Conservation (phyloP, 53 echinoderm and acorn worm species). For the Patiria pectinifera region DNA sequence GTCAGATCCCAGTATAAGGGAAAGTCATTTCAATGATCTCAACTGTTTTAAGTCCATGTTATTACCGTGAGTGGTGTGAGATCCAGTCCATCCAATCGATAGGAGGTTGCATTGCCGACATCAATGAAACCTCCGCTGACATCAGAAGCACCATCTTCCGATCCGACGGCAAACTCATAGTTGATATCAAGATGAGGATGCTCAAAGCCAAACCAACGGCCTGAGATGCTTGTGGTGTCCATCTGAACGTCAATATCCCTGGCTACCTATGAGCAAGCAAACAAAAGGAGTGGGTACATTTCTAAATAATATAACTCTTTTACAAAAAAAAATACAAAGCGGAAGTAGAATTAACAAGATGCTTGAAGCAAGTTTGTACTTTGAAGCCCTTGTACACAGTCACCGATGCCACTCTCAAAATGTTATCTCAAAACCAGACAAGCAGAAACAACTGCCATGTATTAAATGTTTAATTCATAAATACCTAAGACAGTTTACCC, state of each 20-base stretch:
- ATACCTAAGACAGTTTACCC: no score
- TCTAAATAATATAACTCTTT: background rate
- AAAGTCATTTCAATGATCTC: no score
- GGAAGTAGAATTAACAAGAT: no score
- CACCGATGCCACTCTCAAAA: no score
- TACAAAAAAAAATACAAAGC: background rate
- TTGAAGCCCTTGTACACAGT: no score
- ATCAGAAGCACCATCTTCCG: conserved; percentile 3
- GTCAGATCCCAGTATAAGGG: no score
- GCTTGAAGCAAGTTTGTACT: no score
- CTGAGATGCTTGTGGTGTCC: conserved; percentile 27
- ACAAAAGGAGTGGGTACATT: background rate
- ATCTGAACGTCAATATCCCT: conserved; percentile 64
- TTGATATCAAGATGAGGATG: conserved; percentile 60
- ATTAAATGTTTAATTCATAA: no score
- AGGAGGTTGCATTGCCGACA: conserved; percentile 24
- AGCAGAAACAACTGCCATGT: no score
- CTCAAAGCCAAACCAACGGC: conserved; percentile 66
- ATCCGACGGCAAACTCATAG: conserved; percentile 59
- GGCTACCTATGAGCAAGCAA: background rate
- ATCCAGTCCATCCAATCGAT: conserved; percentile 14
- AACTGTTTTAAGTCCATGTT: background rate
- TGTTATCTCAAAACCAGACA: no score
- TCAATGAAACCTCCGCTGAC: conserved; percentile 49
- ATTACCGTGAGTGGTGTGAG: conserved; percentile 47